Conservation (phyloP, 2,888 invertebrate species). For the Cephus rjabovi region DNA sequence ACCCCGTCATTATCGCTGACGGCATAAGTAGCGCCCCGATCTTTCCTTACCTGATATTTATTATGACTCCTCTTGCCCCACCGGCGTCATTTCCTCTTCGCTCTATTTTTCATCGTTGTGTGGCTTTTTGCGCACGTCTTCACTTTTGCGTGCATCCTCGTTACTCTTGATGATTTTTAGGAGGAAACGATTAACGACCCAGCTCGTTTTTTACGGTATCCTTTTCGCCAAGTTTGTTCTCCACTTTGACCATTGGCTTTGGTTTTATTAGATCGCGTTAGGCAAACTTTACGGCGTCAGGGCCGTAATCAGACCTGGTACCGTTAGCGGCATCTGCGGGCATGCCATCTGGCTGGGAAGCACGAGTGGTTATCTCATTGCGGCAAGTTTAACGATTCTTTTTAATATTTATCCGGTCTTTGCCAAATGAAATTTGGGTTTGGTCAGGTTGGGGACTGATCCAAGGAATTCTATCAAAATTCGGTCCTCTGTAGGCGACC, state of each 20-base stretch:
- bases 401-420: not conserved
- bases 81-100: conserved; percentile 16
- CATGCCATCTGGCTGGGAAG: not conserved
- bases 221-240: conserved; percentile 50
- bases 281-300: not conserved
- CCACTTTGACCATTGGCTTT: conserved; percentile 13
- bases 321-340: not conserved
- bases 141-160: not conserved
- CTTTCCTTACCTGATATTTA: conserved; percentile 55
- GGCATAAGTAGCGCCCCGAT: conserved; percentile 62
- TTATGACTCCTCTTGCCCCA: conserved; percentile 39
- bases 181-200: not conserved
- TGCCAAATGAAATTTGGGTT: not conserved
- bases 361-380: not conserved
- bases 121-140: not conserved
- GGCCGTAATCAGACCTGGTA: not conserved
- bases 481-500: not conserved
- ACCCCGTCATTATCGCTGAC: conserved; percentile 66
- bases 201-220: conserved; percentile 49
- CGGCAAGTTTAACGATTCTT: not conserved
- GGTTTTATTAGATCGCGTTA: not conserved
- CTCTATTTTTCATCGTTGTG: not conserved
- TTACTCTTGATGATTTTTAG: not conserved
- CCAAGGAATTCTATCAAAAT: not conserved
- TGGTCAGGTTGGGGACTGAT: not conserved